These are phyloP conservation scores for Microchrysa polita DNA, from an alignment of 2,888 invertebrate species.

Conservation along the genomic window DNA sequence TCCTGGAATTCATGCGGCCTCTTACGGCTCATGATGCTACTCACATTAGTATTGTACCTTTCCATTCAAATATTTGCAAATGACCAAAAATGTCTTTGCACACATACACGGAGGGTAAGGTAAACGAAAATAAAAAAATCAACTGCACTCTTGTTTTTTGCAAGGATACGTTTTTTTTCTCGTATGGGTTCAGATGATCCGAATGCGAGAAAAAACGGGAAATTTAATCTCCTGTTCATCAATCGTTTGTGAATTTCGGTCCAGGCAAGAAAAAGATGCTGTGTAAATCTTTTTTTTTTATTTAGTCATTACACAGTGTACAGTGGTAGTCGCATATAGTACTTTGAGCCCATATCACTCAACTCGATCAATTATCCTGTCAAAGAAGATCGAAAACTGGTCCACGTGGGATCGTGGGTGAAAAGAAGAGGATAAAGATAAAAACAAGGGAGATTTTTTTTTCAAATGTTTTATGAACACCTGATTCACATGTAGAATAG, in stretches of 20 bases:
- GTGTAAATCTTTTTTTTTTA: slow-evolving; percentile 12
- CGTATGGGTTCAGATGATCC: background rate
- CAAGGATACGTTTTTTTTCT: background rate
- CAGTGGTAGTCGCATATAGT: no score
- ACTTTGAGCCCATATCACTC: slow-evolving; percentile 20
- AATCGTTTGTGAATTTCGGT: background rate
- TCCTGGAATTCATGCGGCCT: slow-evolving; percentile 44
- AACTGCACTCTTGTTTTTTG: slow-evolving; percentile 18
- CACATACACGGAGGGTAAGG: no score
- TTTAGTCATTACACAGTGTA: background rate
- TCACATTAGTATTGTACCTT: slow-evolving; percentile 28
- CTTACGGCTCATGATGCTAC: slow-evolving; percentile 23
- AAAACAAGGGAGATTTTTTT: slow-evolving; percentile 16
- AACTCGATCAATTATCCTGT: slow-evolving; percentile 43
- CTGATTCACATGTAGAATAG: slow-evolving; percentile 34
- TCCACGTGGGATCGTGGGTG: background rate
- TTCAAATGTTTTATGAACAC: slow-evolving; percentile 30
- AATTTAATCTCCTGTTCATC: no score
- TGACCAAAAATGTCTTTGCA: slow-evolving; percentile 36
- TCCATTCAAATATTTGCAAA: slow-evolving; percentile 42
- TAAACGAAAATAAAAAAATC: background rate
- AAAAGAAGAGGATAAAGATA: background rate
- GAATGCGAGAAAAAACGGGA: background rate
- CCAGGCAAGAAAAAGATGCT: slow-evolving; percentile 30
- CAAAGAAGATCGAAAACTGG: slow-evolving; percentile 29